A percentile compares a stretch with the other conserved stretches of the same genome.
phyloP scores from a whole-genome alignment of 2,888 invertebrate species.

The Nephrotoma flavescens region DNA sequence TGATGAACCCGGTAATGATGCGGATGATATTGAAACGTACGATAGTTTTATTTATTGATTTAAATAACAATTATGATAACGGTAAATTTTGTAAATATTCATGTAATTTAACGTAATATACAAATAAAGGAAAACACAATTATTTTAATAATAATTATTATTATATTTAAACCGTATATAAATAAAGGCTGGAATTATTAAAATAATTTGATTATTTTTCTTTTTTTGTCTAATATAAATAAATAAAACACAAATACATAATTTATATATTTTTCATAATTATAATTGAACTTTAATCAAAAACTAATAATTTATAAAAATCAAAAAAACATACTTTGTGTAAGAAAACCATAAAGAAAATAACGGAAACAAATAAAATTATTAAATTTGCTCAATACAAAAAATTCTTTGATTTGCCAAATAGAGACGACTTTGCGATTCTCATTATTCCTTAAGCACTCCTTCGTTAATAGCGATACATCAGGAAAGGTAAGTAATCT shows the following conservation, averaged over 20 bases:
- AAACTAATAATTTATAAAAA: background rate
- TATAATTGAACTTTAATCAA: background rate
- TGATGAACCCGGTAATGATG: background rate
- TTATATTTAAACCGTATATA: background rate
- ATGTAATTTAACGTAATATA: background rate
- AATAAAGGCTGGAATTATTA: slow-evolving; percentile 3
- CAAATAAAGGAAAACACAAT: background rate
- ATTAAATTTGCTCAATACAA: background rate
- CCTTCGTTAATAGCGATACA: too few relatives aligned
- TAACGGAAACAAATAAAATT: background rate
- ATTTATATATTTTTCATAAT: background rate
- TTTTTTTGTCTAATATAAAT: background rate
- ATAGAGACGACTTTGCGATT: too few relatives aligned
- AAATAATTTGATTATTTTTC: background rate
- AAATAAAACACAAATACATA: background rate
- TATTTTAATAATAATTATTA: background rate
- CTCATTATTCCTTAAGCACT: too few relatives aligned
- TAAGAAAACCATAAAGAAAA: background rate
- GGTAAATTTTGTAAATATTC: background rate
- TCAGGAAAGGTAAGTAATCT: too few relatives aligned
- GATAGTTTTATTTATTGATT: background rate
- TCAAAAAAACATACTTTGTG: background rate
- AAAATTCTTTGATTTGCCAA: background rate
- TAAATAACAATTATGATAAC: background rate
- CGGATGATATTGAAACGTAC: background rate